phyloP scores from a whole-genome alignment of 30 jellyfish, hydroid and myxozoan species.

The Sanderia malayensis region DNA sequence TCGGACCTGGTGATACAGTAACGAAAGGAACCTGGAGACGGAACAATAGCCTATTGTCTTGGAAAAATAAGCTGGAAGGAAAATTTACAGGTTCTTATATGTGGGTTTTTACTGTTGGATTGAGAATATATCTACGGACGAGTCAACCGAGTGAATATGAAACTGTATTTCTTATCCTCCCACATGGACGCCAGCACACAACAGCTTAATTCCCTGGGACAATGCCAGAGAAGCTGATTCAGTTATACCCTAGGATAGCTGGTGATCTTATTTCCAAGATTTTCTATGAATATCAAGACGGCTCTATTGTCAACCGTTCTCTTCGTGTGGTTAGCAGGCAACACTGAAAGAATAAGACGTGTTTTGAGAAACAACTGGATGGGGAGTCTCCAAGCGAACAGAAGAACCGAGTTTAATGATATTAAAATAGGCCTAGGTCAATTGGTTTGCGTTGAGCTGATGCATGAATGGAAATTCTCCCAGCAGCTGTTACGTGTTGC shows the following conservation, averaged over 20 bases:
- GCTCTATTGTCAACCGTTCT: constrained; percentile 44
- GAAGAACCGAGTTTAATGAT: constrained; percentile 43
- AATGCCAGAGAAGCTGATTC: constrained; percentile 38
- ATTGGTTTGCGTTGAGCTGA: neutral
- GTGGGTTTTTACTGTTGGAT: too few relatives aligned
- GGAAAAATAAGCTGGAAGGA: too few relatives aligned
- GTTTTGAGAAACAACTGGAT: constrained; percentile 66
- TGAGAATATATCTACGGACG: too few relatives aligned
- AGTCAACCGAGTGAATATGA: constrained; percentile 24
- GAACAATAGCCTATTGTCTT: too few relatives aligned
- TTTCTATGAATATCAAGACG: constrained; percentile 36
- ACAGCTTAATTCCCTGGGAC: constrained; percentile 18
- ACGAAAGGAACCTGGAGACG: too few relatives aligned
- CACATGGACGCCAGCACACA: constrained; percentile 51
- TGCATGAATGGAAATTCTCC: neutral
- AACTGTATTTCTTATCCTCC: neutral
- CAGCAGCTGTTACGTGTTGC: too few relatives aligned
- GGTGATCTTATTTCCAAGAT: constrained; percentile 52
- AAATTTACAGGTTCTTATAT: too few relatives aligned
- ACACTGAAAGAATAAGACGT: constrained; percentile 22
- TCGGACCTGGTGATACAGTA: too few relatives aligned
- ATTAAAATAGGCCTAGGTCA: constrained; percentile 63
- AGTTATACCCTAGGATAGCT: constrained; percentile 68
- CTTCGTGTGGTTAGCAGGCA: constrained; percentile 54
- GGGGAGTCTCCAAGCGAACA: constrained; percentile 49